A percentile compares a stretch with the other conserved stretches of the same genome.
phyloP scores from a whole-genome alignment of 1,140 invertebrate species.

The Halictus rubicundus region DNA sequence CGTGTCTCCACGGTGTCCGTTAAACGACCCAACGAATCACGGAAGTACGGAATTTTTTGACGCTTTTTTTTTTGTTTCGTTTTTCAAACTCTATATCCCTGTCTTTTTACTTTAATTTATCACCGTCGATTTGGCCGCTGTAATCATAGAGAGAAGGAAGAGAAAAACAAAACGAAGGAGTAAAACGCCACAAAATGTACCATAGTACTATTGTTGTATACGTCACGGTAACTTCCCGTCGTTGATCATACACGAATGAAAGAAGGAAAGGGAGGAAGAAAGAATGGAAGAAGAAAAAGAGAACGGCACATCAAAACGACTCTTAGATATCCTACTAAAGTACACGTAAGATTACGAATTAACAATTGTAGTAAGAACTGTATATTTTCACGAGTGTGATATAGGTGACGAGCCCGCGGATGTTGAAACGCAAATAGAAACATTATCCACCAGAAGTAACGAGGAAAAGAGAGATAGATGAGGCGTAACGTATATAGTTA shows the following conservation, averaged over 20 bases:
- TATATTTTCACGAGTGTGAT: conserved; percentile 51
- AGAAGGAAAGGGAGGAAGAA: too few species aligned
- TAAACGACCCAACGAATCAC: not conserved
- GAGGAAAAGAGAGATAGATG: not conserved
- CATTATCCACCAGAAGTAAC: conserved; percentile 22
- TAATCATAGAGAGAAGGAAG: not conserved
- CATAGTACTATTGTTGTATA: not conserved
- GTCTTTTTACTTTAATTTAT: conserved; percentile 7
- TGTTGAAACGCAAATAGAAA: conserved; percentile 16
- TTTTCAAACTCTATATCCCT: not conserved
- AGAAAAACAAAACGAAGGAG: not conserved
- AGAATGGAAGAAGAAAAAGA: too few species aligned
- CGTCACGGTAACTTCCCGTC: conserved; percentile 3
- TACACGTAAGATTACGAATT: conserved; percentile 31
- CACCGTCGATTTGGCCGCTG: not conserved
- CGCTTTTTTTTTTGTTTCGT: too few species aligned
- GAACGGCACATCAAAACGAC: conserved; percentile 19
- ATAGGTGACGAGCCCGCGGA: conserved; percentile 24
- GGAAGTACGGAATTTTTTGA: not conserved
- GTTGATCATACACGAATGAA: not conserved
- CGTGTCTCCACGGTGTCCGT: not conserved
- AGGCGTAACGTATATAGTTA: conserved; percentile 55
- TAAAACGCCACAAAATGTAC: not conserved
- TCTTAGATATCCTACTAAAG: conserved; percentile 25
- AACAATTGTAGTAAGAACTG: conserved; percentile 34